These are phyloP conservation scores for Sebastes oblongus DNA, from an alignment of 2,797 vertebrate species.

Conservation along the genomic window DNA sequence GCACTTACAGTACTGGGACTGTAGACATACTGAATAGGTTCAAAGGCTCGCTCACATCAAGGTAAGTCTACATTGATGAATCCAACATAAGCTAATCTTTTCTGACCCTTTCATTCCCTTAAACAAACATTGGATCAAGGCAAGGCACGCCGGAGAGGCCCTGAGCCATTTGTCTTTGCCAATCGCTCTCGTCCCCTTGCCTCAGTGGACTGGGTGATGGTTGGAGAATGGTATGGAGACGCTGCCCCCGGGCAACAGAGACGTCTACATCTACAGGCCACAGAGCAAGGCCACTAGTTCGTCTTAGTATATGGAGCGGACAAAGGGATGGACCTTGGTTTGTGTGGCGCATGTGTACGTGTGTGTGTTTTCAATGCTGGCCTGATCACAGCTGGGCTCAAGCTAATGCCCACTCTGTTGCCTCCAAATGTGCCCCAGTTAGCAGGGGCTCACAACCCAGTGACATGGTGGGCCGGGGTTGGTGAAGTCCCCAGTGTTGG, in stretches of 20 bases:
- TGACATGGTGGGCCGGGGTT: constrained; percentile 38
- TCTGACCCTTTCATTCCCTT: constrained; percentile 34
- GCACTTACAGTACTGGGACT: neutral
- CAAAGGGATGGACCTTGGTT: constrained; percentile 14
- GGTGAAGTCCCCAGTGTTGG: constrained; percentile 49
- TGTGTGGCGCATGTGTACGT: constrained; percentile 38
- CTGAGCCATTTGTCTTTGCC: constrained; percentile 25
- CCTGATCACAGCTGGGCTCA: constrained; percentile 48
- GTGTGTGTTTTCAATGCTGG: constrained; percentile 36
- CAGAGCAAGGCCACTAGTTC: neutral
- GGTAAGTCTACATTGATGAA: constrained; percentile 38
- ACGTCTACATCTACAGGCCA: neutral
- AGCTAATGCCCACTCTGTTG: constrained; percentile 49
- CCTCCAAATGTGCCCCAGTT: constrained; percentile 62
- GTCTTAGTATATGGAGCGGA: neutral
- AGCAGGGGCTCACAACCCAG: constrained; percentile 46
- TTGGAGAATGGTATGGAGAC: constrained; percentile 24
- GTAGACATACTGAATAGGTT: neutral
- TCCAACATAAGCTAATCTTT: constrained; percentile 10
- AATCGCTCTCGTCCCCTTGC: constrained; percentile 1
- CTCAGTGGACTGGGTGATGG: constrained; percentile 17
- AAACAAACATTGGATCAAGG: constrained; percentile 53
- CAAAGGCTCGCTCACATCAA: constrained; percentile 1
- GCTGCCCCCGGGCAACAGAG: constrained; percentile 28
- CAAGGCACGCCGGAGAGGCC: constrained; percentile 1